These are phyloP conservation scores for Eupithecia subumbrata DNA, from an alignment of 2,888 invertebrate species.

Conservation along the genomic window DNA sequence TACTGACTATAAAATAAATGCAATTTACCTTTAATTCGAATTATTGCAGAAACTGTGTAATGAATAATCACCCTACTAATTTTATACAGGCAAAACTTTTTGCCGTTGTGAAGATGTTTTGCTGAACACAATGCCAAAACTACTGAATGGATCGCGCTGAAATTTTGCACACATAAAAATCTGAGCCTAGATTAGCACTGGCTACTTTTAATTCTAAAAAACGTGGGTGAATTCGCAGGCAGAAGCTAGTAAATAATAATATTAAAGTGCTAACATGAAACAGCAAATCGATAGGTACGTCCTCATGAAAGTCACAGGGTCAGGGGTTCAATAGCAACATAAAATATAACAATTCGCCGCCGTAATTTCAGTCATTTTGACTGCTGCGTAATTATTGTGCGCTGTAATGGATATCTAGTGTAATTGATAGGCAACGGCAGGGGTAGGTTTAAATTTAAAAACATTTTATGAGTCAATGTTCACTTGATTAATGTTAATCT, in stretches of 20 bases:
- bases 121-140: too few relatives aligned
- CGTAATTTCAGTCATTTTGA: slow-evolving; percentile 22
- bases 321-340: neutral
- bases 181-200: too few relatives aligned
- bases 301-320: slow-evolving; percentile 8
- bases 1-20: too few relatives aligned
- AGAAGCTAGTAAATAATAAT: neutral
- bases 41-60: too few relatives aligned
- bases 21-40: too few relatives aligned
- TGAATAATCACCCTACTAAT: neutral
- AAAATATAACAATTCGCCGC: slow-evolving; percentile 14
- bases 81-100: too few relatives aligned
- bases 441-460: neutral
- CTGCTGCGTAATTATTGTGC: neutral
- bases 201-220: too few relatives aligned
- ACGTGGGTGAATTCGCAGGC: too few relatives aligned
- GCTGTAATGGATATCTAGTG: neutral
- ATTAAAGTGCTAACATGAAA: neutral
- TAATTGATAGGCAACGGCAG: slow-evolving; percentile 11
- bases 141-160: too few relatives aligned
- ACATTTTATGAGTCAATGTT: neutral
- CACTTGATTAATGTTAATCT: neutral
- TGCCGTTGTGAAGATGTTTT: too few relatives aligned
- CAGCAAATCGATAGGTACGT: neutral
- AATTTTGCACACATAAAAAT: too few relatives aligned